Conservation (phyloP, 2,797 vertebrate species). For the Capromys pilorides region DNA sequence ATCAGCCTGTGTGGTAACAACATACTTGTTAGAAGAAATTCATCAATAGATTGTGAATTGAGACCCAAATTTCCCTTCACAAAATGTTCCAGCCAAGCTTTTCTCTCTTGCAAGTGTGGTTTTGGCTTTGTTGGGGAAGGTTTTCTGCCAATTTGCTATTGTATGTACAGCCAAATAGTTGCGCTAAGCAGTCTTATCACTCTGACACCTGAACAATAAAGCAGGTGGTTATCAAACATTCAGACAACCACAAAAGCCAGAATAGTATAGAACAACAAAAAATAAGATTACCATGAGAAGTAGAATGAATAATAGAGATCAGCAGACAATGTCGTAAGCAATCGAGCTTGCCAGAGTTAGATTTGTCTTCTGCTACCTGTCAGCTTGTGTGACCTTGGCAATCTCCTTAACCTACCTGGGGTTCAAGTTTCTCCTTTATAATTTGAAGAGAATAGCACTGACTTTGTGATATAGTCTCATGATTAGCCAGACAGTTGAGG, state of each 20-base stretch:
- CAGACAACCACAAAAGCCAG: neutral
- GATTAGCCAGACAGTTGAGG: neutral
- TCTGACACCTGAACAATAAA: constrained; percentile 38
- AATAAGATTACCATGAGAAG: neutral
- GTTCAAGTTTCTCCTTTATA: neutral
- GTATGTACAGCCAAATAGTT: neutral
- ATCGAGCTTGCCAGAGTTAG: neutral
- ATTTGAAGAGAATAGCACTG: neutral
- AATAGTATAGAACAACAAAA: neutral
- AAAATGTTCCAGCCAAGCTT: constrained; percentile 7
- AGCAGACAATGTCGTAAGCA: neutral
- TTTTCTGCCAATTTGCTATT: neutral
- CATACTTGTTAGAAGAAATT: neutral
- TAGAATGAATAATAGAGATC: neutral
- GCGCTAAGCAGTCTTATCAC: neutral
- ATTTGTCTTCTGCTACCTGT: neutral
- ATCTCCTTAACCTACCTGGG: neutral
- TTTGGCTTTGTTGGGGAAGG: neutral
- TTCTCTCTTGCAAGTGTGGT: neutral
- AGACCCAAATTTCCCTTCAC: neutral
- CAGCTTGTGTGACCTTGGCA: neutral
- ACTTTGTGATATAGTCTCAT: neutral
- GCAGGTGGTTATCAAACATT: neutral
- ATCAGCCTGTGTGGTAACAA: neutral
- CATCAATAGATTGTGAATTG: neutral